Evolutionary conservation across 2,888 invertebrate genomes (phyloP).

Genomic region (Sphaerophoria rueppellii): DNA sequence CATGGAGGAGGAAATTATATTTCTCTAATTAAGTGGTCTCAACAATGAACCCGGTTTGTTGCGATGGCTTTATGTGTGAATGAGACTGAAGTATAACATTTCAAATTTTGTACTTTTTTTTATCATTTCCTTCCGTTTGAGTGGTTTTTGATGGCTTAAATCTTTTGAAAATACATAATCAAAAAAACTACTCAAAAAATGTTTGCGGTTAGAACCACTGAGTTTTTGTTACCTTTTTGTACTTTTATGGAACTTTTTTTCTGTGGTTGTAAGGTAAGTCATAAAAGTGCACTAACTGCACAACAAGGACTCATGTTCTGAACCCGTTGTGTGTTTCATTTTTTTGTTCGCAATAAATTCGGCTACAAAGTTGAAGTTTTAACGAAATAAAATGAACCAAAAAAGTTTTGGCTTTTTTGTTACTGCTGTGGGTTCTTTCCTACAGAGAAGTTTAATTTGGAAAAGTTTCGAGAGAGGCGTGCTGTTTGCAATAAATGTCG

Average conservation of each 20-base stretch:
- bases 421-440: too few species aligned
- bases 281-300: slow-evolving; percentile 31
- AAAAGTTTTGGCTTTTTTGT: too few species aligned
- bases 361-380: too few species aligned
- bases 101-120: slow-evolving; percentile 9
- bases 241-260: background rate
- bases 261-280: slow-evolving; percentile 1
- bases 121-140: slow-evolving; percentile 31
- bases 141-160: slow-evolving; percentile 17
- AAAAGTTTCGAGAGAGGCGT: too few species aligned
- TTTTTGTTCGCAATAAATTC: background rate
- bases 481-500: too few species aligned
- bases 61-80: slow-evolving; percentile 19
- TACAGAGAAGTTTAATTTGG: too few species aligned
- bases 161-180: background rate
- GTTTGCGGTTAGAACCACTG: background rate
- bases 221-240: slow-evolving; percentile 1
- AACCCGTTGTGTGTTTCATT: slow-evolving; percentile 6
- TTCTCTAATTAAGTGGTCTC: slow-evolving; percentile 42
- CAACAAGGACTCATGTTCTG: slow-evolving; percentile 13
- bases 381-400: too few species aligned
- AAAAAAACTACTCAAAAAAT: background rate
- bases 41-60: slow-evolving; percentile 35
- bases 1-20: slow-evolving; percentile 14
- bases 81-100: slow-evolving; percentile 23